A percentile compares a stretch with the other conserved stretches of the same genome.
These are phyloP conservation scores for Streblospio benedicti DNA, from an alignment of 1,140 invertebrate species.

Conservation along the genomic window DNA sequence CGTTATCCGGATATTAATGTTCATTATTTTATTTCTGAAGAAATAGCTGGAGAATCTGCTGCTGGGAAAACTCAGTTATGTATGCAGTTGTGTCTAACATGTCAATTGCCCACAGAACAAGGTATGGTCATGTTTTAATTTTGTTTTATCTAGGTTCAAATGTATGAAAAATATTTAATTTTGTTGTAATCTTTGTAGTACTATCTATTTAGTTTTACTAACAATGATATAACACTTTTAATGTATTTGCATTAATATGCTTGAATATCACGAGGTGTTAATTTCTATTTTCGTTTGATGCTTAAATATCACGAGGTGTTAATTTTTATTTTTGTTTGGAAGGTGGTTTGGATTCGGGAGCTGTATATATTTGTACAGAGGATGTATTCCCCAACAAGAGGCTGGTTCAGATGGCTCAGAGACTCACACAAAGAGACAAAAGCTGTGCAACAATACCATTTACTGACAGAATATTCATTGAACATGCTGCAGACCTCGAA, in stretches of 20 bases:
- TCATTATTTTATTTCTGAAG: slow-evolving; percentile 56
- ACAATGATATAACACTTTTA: too few relatives aligned
- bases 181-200: not conserved
- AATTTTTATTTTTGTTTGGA: not conserved
- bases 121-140: slow-evolving; percentile 45
- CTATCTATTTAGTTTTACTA: not conserved
- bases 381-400: slow-evolving; percentile 63
- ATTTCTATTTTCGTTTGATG: not conserved
- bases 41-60: slow-evolving; percentile 73
- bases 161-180: not conserved
- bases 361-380: slow-evolving; percentile 69
- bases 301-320: not conserved
- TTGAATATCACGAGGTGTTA: not conserved
- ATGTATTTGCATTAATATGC: slow-evolving; percentile 1
- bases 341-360: slow-evolving; percentile 42
- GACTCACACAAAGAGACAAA: slow-evolving; percentile 26
- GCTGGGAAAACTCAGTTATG: slow-evolving; percentile 77
- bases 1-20: not conserved
- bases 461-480: slow-evolving; percentile 53
- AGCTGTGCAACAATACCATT: too few relatives aligned
- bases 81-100: slow-evolving; percentile 60
- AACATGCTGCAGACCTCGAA: slow-evolving; percentile 54
- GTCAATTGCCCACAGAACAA: slow-evolving; percentile 49
- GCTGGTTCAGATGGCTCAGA: slow-evolving; percentile 50
- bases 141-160: not conserved